These are phyloP conservation scores for Pachyrhynchus sulphureomaculatus DNA, from an alignment of 1,140 invertebrate species.

Conservation along the genomic window DNA sequence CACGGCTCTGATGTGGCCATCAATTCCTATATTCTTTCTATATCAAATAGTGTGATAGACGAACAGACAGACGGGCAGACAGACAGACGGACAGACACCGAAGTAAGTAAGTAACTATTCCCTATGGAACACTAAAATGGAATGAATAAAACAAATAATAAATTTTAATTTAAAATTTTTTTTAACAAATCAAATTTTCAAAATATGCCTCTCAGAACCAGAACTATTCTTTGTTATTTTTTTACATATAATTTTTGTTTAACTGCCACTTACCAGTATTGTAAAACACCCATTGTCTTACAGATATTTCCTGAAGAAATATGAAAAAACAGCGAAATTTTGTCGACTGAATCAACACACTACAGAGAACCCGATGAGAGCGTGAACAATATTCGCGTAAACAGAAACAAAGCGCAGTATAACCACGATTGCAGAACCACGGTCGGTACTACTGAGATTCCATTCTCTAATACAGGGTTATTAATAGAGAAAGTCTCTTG, in stretches of 20 bases:
- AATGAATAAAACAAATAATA: no score
- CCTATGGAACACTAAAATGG: no score
- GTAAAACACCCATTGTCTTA: slow-evolving; percentile 21
- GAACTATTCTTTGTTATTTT: neutral
- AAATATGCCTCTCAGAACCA: no score
- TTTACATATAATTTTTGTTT: neutral
- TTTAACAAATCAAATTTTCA: no score
- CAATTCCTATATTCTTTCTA: no score
- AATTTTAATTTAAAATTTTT: no score
- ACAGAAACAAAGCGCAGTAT: neutral
- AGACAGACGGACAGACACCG: no score
- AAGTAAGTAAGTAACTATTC: no score
- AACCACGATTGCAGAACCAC: slow-evolving; percentile 1
- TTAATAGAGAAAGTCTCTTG: slow-evolving; percentile 26
- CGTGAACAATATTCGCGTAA: neutral
- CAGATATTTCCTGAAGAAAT: neutral
- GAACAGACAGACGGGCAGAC: no score
- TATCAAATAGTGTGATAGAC: no score
- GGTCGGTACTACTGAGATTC: slow-evolving; percentile 18
- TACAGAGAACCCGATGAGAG: neutral
- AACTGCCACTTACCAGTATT: slow-evolving; percentile 11
- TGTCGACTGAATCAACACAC: neutral
- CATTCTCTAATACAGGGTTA: slow-evolving; percentile 20
- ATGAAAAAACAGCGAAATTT: neutral
- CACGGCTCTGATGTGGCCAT: no score